Percentiles rank a stretch among this genome's conserved stretches.
Conservation (phyloP, 2,113 vertebrate species). For the Channa argus region DNA sequence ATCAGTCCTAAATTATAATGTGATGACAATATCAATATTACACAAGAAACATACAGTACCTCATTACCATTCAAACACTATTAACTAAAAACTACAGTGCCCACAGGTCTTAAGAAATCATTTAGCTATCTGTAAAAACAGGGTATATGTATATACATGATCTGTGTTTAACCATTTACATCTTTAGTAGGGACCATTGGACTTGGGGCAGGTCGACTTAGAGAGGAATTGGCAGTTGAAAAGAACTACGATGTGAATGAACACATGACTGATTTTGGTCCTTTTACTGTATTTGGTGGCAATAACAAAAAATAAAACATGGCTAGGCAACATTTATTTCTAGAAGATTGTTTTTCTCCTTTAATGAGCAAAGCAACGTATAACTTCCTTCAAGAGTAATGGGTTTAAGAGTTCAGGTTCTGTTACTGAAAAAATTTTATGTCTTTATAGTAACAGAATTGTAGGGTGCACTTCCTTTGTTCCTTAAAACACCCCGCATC, state of each 20-base stretch:
- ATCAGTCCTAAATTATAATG: too few relatives aligned
- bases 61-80: neutral
- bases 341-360: too few relatives aligned
- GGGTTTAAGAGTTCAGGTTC: constrained; percentile 26
- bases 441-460: constrained; percentile 18
- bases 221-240: neutral
- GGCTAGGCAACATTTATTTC: too few relatives aligned
- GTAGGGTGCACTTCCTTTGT: constrained; percentile 33
- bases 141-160: neutral
- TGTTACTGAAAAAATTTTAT: constrained; percentile 6
- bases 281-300: neutral
- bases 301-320: too few relatives aligned
- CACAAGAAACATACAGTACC: too few relatives aligned
- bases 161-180: neutral
- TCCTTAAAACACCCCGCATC: constrained; percentile 44
- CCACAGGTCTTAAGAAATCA: neutral
- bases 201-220: neutral
- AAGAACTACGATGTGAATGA: neutral
- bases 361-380: too few relatives aligned
- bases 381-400: neutral
- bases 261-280: neutral
- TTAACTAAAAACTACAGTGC: neutral
- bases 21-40: too few relatives aligned
- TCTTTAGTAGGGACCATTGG: constrained; percentile 1
- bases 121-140: neutral